Percentiles rank a stretch among this genome's conserved stretches.
phyloP scores from a whole-genome alignment of 2,797 vertebrate species.

The Esox lucius region DNA sequence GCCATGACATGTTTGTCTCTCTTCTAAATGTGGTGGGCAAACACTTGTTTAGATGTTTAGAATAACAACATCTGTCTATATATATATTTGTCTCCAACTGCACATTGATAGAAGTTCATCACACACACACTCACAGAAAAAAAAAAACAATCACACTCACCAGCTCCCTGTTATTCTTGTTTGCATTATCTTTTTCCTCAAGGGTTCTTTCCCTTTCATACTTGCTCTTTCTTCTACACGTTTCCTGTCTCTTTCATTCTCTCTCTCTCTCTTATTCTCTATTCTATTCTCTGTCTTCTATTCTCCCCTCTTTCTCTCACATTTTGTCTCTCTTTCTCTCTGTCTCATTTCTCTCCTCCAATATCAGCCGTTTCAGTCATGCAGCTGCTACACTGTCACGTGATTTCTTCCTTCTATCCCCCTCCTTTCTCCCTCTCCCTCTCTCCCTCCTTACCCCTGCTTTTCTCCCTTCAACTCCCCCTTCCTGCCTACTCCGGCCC shows the following conservation, averaged over 20 bases:
- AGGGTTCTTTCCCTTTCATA: neutral
- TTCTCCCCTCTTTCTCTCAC: neutral
- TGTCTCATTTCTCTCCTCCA: slow-evolving; percentile 19
- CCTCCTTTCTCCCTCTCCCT: neutral
- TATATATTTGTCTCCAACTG: too few species aligned
- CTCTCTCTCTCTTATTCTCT: neutral
- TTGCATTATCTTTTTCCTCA: neutral
- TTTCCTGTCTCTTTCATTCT: slow-evolving; percentile 8
- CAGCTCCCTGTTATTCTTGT: neutral
- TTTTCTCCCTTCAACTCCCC: slow-evolving; percentile 22
- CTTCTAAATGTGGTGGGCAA: too few species aligned
- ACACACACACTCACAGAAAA: neutral
- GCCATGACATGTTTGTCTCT: too few species aligned
- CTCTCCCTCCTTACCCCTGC: slow-evolving; percentile 49
- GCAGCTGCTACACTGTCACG: slow-evolving; percentile 73
- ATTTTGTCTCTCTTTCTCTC: slow-evolving; percentile 3
- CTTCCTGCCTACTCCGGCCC: slow-evolving; percentile 33
- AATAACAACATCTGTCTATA: too few species aligned
- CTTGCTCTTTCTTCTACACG: neutral
- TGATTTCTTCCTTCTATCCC: slow-evolving; percentile 66
- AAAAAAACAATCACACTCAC: slow-evolving; percentile 24
- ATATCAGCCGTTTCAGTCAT: slow-evolving; percentile 59
- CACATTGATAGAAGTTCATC: neutral
- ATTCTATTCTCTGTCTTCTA: slow-evolving; percentile 14
- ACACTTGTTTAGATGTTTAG: too few species aligned